Percentiles rank a stretch among this genome's conserved stretches.
Evolutionary conservation across 2,888 invertebrate species (phyloP).

Genomic region (Drepana falcataria): DNA sequence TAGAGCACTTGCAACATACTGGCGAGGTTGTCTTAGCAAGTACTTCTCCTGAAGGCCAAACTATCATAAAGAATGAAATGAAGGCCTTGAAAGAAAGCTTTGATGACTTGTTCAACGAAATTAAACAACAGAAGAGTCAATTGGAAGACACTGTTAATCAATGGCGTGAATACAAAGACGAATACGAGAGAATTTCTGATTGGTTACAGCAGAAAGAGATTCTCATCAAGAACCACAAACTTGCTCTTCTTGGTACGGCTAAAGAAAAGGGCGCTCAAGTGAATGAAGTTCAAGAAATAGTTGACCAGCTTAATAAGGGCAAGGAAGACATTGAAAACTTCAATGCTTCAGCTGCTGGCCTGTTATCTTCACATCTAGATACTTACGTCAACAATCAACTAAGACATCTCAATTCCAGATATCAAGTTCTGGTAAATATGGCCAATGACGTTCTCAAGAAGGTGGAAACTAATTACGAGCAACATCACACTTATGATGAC

Average conservation of each 20-base stretch:
- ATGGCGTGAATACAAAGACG: constrained; percentile 95
- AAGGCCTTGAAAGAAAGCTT: constrained; percentile 91
- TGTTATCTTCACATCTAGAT: constrained; percentile 90
- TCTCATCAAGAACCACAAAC: constrained; percentile 92
- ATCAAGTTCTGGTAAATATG: constrained; percentile 92
- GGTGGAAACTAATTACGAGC: constrained; percentile 91
- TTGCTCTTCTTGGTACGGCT: constrained; percentile 87
- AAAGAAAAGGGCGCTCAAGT: constrained; percentile 92
- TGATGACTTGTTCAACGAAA: constrained; percentile 89
- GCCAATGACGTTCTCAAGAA: constrained; percentile 94
- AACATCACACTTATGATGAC: constrained; percentile 88
- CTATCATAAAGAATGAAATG: constrained; percentile 90
- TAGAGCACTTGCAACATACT: constrained; percentile 92
- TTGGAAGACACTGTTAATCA: constrained; percentile 88
- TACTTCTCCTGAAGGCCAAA: constrained; percentile 89
- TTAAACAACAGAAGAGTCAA: constrained; percentile 90
- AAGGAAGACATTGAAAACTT: constrained; percentile 90
- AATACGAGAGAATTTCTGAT: constrained; percentile 93
- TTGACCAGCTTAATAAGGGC: constrained; percentile 86
- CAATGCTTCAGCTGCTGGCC: constrained; percentile 86
- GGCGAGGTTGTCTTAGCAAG: constrained; percentile 92
- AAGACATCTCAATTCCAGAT: constrained; percentile 90
- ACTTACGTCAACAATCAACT: constrained; percentile 93
- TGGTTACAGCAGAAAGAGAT: constrained; percentile 96
- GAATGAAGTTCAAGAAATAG: constrained; percentile 86